phyloP scores from a whole-genome alignment of 37 sponge, comb jelly and placozoan genomes.

The Aplysina aerophoba region DNA sequence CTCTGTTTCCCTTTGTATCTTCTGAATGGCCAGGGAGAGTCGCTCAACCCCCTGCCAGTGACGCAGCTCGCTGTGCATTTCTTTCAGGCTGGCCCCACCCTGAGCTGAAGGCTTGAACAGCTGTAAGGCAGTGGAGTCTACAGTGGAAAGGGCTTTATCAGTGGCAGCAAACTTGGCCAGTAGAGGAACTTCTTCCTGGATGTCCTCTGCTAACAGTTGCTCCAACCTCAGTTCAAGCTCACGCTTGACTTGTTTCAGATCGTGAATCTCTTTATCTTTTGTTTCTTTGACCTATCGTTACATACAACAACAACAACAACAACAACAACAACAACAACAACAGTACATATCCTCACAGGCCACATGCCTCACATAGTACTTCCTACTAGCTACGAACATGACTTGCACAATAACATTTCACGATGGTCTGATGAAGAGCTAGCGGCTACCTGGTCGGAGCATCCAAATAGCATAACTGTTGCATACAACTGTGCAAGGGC shows the following conservation, averaged over 20 bases:
- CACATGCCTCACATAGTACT: too few species aligned
- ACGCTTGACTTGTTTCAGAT: background rate
- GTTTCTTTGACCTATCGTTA: background rate
- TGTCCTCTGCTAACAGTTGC: constrained; percentile 11
- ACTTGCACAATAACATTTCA: too few species aligned
- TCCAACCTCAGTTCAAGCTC: constrained; percentile 9
- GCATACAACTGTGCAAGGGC: background rate
- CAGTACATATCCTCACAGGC: background rate
- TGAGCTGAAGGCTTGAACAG: too few species aligned
- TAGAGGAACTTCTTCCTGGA: constrained; percentile 1
- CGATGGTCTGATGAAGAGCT: too few species aligned
- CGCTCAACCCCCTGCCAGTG: too few species aligned
- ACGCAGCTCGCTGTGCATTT: too few species aligned
- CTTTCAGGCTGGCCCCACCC: too few species aligned
- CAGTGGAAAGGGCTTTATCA: too few species aligned
- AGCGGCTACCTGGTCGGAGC: background rate
- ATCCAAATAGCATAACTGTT: background rate
- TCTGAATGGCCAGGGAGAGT: too few species aligned
- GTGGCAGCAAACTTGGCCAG: constrained; percentile 13
- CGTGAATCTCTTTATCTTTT: constrained; percentile 1
- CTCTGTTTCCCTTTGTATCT: too few species aligned
- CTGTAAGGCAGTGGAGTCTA: too few species aligned
- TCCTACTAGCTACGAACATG: too few species aligned
- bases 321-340: background rate
- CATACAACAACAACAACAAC: background rate